Evolutionary conservation across 2,888 invertebrate species (phyloP).

Genomic region (Eledona agricola): DNA sequence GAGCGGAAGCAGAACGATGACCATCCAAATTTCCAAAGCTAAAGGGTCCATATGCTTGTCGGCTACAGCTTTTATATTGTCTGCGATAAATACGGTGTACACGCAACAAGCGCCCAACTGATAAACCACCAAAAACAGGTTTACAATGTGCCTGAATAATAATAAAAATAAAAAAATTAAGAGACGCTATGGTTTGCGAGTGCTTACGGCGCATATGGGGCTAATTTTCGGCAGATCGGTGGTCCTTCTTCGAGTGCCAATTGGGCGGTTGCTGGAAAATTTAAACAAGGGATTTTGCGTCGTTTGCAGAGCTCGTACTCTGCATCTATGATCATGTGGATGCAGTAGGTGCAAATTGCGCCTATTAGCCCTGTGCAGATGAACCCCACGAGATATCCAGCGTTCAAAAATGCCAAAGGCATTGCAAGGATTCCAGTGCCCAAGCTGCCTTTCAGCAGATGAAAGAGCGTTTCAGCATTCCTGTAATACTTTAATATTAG

Average conservation of each 20-base stretch:
- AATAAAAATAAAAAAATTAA: too few relatives aligned
- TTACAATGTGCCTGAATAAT: constrained; percentile 73
- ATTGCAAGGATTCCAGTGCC: constrained; percentile 93
- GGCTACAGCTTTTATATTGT: constrained; percentile 79
- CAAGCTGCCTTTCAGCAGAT: constrained; percentile 87
- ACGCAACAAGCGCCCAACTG: constrained; percentile 97
- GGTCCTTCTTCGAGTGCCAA: constrained; percentile 83
- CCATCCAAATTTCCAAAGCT: constrained; percentile 73
- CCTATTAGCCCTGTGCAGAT: constrained; percentile 87
- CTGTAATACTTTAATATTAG: too few relatives aligned
- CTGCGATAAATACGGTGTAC: constrained; percentile 92
- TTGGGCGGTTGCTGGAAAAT: constrained; percentile 84
- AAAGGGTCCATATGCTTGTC: constrained; percentile 65
- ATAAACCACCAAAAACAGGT: constrained; percentile 81
- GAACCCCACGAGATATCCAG: constrained; percentile 83
- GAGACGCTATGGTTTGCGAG: too few relatives aligned
- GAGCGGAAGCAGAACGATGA: constrained; percentile 75
- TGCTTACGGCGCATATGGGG: constrained; percentile 74
- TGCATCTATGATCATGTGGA: constrained; percentile 83
- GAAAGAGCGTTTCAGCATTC: constrained; percentile 81
- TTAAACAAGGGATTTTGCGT: constrained; percentile 67
- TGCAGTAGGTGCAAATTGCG: constrained; percentile 91
- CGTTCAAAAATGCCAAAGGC: constrained; percentile 85
- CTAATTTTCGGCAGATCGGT: constrained; percentile 68
- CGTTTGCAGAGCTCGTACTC: constrained; percentile 72